Conservation (phyloP, 2,888 invertebrate genomes). For the Plebejus anna region DNA sequence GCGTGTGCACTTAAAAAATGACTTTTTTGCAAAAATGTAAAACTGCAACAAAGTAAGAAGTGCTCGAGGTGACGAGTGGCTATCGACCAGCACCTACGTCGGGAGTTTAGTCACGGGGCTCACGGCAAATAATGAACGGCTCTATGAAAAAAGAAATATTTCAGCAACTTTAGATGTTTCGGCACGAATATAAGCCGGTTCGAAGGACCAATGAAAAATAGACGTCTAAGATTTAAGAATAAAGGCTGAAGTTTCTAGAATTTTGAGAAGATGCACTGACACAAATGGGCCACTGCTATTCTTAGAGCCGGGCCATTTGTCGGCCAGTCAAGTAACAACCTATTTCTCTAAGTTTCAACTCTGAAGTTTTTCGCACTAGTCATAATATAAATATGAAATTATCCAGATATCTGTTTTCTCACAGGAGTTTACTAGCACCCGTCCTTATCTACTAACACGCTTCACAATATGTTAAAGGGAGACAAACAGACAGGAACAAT, state of each 20-base stretch:
- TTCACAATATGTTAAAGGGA: constrained; percentile 4
- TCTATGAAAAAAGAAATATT: neutral
- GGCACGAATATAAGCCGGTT: no score
- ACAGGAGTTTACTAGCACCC: neutral
- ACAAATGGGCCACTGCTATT: no score
- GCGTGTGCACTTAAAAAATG: neutral
- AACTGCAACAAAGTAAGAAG: constrained; percentile 11
- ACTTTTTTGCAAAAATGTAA: constrained; percentile 10
- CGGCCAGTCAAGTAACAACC: neutral
- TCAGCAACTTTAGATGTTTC: neutral
- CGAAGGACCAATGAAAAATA: no score
- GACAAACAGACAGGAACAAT: constrained; percentile 19
- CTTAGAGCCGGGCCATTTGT: no score
- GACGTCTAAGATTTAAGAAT: no score
- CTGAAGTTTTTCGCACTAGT: neutral
- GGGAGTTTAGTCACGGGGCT: neutral
- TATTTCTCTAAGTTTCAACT: neutral
- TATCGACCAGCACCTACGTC: constrained; percentile 8
- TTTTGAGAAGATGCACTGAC: no score
- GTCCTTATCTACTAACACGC: constrained; percentile 5
- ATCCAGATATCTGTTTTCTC: neutral
- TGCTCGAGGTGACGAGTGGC: neutral
- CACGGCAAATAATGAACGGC: neutral
- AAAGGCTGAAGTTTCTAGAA: no score
- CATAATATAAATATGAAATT: neutral